Percentiles rank a stretch among this genome's conserved stretches.
Evolutionary conservation across 2,113 vertebrate genomes (phyloP).

Genomic region (Anguilla rostrata): DNA sequence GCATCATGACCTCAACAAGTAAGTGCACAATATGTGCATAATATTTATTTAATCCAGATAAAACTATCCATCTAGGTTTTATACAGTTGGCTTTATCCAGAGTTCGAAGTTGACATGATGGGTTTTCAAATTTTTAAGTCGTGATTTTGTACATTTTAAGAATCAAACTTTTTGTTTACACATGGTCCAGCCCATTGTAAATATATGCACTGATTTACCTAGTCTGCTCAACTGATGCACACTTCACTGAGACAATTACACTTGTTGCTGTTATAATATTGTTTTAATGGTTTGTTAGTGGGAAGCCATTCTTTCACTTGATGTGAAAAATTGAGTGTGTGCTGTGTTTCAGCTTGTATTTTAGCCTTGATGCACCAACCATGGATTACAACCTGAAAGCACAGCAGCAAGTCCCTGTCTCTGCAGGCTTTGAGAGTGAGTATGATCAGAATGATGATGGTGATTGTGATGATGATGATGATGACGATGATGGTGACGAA

Average conservation of each 20-base stretch:
- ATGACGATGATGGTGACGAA: no score
- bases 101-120: no score
- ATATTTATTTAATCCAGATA: no score
- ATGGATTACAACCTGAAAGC: constrained; percentile 75
- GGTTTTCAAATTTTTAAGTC: background rate
- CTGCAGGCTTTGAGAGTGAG: constrained; percentile 60
- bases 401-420: constrained; percentile 49
- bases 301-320: background rate
- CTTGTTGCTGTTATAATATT: no score
- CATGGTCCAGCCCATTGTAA: no score
- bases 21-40: constrained; percentile 35
- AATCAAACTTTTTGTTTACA: no score
- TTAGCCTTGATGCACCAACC: constrained; percentile 72
- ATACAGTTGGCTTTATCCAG: no score
- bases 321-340: constrained; percentile 37
- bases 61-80: no score
- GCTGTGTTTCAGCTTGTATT: constrained; percentile 72
- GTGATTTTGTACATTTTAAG: background rate
- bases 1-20: constrained; percentile 78
- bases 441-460: constrained; percentile 31
- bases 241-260: no score
- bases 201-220: no score
- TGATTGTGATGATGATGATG: background rate
- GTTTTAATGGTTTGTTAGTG: background rate
- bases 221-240: no score